Base-by-base conservation (phyloP, 2,888 invertebrate genomes). In the Sarcophaga rosellei region DNA sequence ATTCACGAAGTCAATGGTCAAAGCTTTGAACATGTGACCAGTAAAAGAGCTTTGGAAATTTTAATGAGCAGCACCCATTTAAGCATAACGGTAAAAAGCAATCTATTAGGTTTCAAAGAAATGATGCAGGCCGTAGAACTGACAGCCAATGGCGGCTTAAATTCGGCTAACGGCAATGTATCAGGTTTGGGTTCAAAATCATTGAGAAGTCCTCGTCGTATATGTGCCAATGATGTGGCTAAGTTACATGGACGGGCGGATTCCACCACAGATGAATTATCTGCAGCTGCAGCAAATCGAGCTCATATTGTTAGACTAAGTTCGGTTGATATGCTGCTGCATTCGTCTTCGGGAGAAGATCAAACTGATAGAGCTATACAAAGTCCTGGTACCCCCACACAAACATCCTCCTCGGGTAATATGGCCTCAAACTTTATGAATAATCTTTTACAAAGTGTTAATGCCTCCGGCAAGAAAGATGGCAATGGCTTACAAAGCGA, bases 1-100 rank as follows among this genome's bases (percentile, higher is more conserved):
- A 97, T 99, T 87, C 94, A 99, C 89, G 99, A 99, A 94, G 99
- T 99, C 1, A 99, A 99, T 93, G 98, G 99, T 45, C 98, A 99
- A 92, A 98, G 97, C 91, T 98, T 99, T 93, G 97, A 97, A 91
- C 98, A 98, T 93, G 97, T 99, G 70, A 97, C 96, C 89, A 97
- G 98, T 92, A 96, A 96, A 69, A 96, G 97, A 91, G 99, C 99
- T 12, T 94, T 99, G 93, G 99, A 99, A 94, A 96, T 99, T 87
- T 95, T 99, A 20, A 95, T 97, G 88, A 97, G 98, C 84, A 97
- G 98, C 72, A 99, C 99, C 72, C 99, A 99, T 94, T 94, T 99
- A 86, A 97, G 98, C 93, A 97, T 99, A 89, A 98, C 98, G 79
- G 98, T 99, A 74, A 99, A 99, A 94, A 99, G 98, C 91, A 99